Conservation (phyloP, 2,888 invertebrate genomes). For the Conops quadrifasciatus region DNA sequence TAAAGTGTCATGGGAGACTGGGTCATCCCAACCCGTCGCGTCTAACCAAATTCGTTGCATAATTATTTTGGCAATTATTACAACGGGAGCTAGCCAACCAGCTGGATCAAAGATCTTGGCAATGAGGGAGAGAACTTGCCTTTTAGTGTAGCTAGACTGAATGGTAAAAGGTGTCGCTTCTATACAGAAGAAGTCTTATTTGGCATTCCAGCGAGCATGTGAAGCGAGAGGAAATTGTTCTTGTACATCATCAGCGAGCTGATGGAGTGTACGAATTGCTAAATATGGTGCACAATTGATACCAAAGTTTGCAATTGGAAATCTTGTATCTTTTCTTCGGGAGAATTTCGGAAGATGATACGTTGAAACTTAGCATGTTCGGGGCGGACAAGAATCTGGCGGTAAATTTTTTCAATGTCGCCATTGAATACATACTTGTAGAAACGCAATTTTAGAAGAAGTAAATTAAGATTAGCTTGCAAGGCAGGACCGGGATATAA, state of each 20-base stretch:
- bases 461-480: not conserved
- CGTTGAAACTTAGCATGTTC: not conserved
- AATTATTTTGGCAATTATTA: slow-evolving; percentile 40
- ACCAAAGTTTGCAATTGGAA: too few relatives aligned
- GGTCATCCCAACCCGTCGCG: slow-evolving; percentile 34
- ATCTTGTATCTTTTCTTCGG: too few relatives aligned
- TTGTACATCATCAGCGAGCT: too few relatives aligned
- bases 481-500: not conserved
- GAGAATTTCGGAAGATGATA: not conserved
- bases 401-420: not conserved
- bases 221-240: not conserved
- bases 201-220: slow-evolving; percentile 41
- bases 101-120: slow-evolving; percentile 42
- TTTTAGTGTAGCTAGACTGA: slow-evolving; percentile 27
- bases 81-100: slow-evolving; percentile 39
- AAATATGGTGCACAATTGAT: too few relatives aligned
- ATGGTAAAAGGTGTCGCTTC: not conserved
- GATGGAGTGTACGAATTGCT: too few relatives aligned
- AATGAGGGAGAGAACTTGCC: slow-evolving; percentile 39
- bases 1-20: slow-evolving; percentile 16
- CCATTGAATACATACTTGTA: too few relatives aligned
- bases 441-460: not conserved
- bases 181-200: slow-evolving; percentile 35
- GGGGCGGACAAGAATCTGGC: not conserved
- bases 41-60: slow-evolving; percentile 42